Evolutionary conservation across 2,113 vertebrate genomes (phyloP).

Genomic region (Bos taurus): ARS-UCD2.0 NC_037344.1:3046501-3047000

Average conservation of each 20-base stretch:
- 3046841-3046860: neutral
- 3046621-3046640: neutral
- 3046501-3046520: neutral
- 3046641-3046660: neutral
- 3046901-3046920: neutral
- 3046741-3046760: neutral
- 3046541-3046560: neutral
- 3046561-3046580: neutral
- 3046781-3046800: neutral
- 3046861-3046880: neutral
- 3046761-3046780: neutral
- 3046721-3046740: neutral
- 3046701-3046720: neutral
- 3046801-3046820: neutral
- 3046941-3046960: neutral
- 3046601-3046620: neutral
- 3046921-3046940: neutral
- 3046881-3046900: neutral
- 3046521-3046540: neutral
- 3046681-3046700: neutral
- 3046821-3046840: neutral
- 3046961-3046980: neutral
- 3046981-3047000: neutral
- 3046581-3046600: neutral
- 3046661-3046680: neutral